A percentile compares a stretch with the other conserved stretches of the same genome.
These are phyloP conservation scores for Agrotis clavis DNA, from an alignment of 2,888 invertebrate species.

Conservation along the genomic window DNA sequence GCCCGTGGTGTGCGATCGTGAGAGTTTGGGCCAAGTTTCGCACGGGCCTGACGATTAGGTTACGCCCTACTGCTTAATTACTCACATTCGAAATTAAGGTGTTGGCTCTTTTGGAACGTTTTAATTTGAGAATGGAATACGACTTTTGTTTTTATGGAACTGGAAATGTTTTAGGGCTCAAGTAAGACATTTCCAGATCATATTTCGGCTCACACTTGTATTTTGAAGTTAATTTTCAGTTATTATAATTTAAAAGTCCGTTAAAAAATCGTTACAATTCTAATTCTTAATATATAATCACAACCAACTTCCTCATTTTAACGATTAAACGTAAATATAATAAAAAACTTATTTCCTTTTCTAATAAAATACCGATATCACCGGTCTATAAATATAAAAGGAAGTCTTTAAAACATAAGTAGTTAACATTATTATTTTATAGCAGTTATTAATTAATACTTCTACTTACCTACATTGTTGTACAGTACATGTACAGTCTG, in stretches of 20 bases:
- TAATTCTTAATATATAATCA: too few relatives aligned
- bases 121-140: constrained; percentile 2
- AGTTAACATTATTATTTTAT: not conserved
- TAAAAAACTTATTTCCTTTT: constrained; percentile 15
- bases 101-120: not conserved
- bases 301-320: not conserved
- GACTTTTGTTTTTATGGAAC: not conserved
- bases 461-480: not conserved
- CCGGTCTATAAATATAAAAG: constrained; percentile 6
- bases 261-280: not conserved
- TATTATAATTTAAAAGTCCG: too few relatives aligned
- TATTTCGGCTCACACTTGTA: too few relatives aligned
- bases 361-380: constrained; percentile 1
- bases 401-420: constrained; percentile 21
- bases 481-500: too few relatives aligned
- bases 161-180: not conserved
- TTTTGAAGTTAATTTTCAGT: too few relatives aligned
- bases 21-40: constrained; percentile 15
- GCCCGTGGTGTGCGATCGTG: constrained; percentile 10
- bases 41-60: constrained; percentile 7
- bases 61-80: constrained; percentile 17
- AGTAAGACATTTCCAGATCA: too few relatives aligned
- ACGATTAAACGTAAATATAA: constrained; percentile 9
- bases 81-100: constrained; percentile 22
- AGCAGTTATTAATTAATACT: constrained; percentile 9